Evolutionary conservation across 53 echinoderm and acorn worm species (phyloP).

Genomic region (Holothuria scabra): DNA sequence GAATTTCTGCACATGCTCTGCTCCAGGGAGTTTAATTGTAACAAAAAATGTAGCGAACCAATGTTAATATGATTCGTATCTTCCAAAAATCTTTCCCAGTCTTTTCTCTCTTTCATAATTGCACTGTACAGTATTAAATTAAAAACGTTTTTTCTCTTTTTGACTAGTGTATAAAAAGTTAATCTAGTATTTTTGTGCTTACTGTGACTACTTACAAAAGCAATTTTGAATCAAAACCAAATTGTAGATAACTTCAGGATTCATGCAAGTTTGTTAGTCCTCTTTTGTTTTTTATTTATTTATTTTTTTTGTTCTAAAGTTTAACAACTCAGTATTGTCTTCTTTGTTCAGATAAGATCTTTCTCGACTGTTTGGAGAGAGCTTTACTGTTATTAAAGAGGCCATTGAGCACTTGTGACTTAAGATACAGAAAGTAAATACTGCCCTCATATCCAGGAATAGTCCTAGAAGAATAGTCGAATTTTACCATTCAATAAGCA

Average conservation of each 20-base stretch:
- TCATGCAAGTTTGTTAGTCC: conserved; percentile 10
- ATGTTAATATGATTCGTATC: no score
- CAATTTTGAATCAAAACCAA: conserved; percentile 24
- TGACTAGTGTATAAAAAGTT: conserved; percentile 34
- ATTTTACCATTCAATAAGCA: no score
- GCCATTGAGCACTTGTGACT: no score
- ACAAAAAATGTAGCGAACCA: no score
- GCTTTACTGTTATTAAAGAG: no score
- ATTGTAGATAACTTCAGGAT: conserved; percentile 34
- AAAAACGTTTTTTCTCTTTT: conserved; percentile 13
- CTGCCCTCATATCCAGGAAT: no score
- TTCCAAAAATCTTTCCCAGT: conserved; percentile 34
- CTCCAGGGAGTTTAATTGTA: no score
- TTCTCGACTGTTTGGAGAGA: conserved; percentile 1
- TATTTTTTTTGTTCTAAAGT: neutral
- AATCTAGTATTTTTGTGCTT: conserved; percentile 38
- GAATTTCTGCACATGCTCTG: no score
- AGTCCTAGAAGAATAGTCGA: no score
- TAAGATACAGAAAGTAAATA: no score
- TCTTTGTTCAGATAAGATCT: conserved; percentile 14
- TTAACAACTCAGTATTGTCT: conserved; percentile 29
- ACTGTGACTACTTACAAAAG: conserved; percentile 39
- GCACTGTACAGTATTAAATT: conserved; percentile 48
- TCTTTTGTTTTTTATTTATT: neutral
- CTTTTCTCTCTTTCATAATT: conserved; percentile 45